Percentiles rank a stretch among this genome's conserved stretches.
Conservation (phyloP, 2,888 invertebrate genomes). For the Branchinecta sandiegonensis region DNA sequence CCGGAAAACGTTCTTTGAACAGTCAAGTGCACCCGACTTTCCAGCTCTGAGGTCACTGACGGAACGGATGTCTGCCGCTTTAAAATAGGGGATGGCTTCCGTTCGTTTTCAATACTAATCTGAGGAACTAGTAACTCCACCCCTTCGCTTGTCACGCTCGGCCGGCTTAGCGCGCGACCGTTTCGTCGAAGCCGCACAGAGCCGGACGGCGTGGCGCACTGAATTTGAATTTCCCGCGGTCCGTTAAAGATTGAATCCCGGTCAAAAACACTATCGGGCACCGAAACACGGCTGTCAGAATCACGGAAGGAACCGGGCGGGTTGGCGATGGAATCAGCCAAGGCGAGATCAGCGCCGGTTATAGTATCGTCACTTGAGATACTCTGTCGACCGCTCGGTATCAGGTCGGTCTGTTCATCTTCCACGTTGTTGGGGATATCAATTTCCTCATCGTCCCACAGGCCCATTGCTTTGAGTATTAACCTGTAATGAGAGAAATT, state of each 20-base stretch:
- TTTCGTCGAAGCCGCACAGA: background rate
- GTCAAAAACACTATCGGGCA: slow-evolving; percentile 3
- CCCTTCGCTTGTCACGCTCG: background rate
- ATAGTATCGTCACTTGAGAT: slow-evolving; percentile 13
- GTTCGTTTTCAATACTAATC: slow-evolving; percentile 6
- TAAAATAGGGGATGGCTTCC: slow-evolving; percentile 1
- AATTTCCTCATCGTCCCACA: slow-evolving; percentile 54
- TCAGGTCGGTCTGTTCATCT: background rate
- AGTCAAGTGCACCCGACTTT: background rate
- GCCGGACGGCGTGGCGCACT: slow-evolving; percentile 1
- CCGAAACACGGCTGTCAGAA: background rate
- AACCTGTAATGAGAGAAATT: slow-evolving; percentile 42
- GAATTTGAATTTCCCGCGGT: background rate
- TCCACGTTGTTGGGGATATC: slow-evolving; percentile 20
- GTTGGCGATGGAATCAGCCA: background rate
- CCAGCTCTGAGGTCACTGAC: background rate
- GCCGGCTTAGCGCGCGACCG: background rate
- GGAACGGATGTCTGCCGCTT: slow-evolving; percentile 9
- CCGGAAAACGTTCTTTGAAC: slow-evolving; percentile 13
- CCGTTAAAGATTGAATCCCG: background rate
- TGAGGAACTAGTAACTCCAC: slow-evolving; percentile 1
- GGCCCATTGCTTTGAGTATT: slow-evolving; percentile 81
- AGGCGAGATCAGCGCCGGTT: background rate
- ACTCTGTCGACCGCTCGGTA: background rate
- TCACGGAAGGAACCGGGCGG: background rate